Base-by-base conservation (phyloP, 2,113 vertebrate genomes). In the Falcunculus frontatus region DNA sequence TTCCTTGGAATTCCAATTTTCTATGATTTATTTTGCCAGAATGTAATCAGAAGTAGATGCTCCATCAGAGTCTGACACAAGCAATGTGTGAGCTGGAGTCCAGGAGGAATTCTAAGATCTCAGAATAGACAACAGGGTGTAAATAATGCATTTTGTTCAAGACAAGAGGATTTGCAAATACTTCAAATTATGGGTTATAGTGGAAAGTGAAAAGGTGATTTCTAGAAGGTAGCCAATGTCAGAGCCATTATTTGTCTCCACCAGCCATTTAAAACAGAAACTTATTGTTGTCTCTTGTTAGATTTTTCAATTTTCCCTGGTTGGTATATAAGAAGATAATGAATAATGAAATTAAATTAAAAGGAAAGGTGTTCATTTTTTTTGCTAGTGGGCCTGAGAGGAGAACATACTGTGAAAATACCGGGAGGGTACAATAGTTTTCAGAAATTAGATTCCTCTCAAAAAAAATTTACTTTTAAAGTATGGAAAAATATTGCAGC, bases 1-100 rank as follows among this genome's bases (percentile, higher is more conserved):
- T 92, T 91, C 65, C 35, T 93, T 94, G 69, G 78, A 94, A 94
- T 95, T 96, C 62, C 42, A 89, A 10, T 93, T 91, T 95, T 82
- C 59, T 94, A 1, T 92, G 70, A 95, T 91, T 96, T 90, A 87
- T 88, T 92, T 93, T 90, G 64, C 80, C 53, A 83, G 57, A 89
- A 35, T 26, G 4, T 80, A 95, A 91, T 87, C 87, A 91, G 84
- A 91, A 95, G 62, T 94, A 93, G 55, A 87, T 94, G 78, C 55
- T 85, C n/a, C 75, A 65, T 82, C 75, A 63, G 70, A 78, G 62
- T 91, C 87, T 15, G 15, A 87, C 74, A 85, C 33, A 77, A 93
- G 37, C 25, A 20, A 73, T 86, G 41, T 91, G 74, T 87, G 63
- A 93, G 33, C 57, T 75, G 46, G 79, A 92, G 56, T 89, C 80